Evolutionary conservation across 2,797 vertebrate species (phyloP).

Genomic region (Moxostoma hubbsi): DNA sequence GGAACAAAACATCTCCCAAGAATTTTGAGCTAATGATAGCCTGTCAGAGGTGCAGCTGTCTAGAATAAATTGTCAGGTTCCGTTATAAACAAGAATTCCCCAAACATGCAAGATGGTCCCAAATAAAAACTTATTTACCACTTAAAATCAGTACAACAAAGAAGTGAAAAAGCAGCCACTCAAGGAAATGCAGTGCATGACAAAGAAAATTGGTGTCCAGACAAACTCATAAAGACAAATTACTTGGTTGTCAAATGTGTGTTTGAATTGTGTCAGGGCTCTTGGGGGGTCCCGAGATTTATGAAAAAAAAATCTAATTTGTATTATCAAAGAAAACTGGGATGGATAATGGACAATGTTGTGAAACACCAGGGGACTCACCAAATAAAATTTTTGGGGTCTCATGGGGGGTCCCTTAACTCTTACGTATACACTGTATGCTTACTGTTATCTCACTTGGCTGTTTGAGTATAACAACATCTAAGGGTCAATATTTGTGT

Average conservation of each 20-base stretch:
- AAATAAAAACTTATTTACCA: constrained; percentile 45
- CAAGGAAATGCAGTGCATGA: background rate
- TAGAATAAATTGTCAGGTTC: constrained; percentile 82
- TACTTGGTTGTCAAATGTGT: background rate
- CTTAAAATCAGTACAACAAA: constrained; percentile 19
- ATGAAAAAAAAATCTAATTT: too few relatives aligned
- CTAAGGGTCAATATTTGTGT: too few relatives aligned
- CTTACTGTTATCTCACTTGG: too few relatives aligned
- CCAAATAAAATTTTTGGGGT: too few relatives aligned
- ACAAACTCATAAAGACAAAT: constrained; percentile 18
- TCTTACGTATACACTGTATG: too few relatives aligned
- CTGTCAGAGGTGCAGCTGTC: constrained; percentile 86
- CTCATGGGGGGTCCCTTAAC: too few relatives aligned
- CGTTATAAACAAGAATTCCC: constrained; percentile 80
- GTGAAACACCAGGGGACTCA: too few relatives aligned
- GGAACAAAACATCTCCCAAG: constrained; percentile 79
- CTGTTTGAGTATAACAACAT: too few relatives aligned
- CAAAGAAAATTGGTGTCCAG: background rate
- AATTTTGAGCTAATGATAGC: constrained; percentile 83
- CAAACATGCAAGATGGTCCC: constrained; percentile 65
- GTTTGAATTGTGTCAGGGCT: too few relatives aligned
- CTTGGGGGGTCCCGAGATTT: too few relatives aligned
- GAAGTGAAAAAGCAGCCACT: background rate
- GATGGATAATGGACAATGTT: too few relatives aligned
- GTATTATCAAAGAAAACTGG: too few relatives aligned